Base-by-base conservation (phyloP, 2,113 vertebrate genomes). In the Oreochromis niloticus region DNA sequence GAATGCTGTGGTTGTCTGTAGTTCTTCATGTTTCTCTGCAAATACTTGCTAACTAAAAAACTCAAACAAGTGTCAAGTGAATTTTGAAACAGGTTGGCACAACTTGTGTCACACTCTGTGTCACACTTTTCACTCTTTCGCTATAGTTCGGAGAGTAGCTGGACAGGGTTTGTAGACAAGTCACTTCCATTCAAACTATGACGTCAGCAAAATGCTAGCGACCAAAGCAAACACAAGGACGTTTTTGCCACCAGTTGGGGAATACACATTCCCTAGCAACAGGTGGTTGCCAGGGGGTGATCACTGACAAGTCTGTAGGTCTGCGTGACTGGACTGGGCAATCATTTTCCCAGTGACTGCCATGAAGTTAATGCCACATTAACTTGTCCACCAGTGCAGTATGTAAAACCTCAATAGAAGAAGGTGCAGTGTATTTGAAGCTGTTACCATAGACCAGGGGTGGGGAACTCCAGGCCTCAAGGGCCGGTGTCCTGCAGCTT, bases 241-340 rank as follows among this genome's bases (percentile, higher is more conserved):
- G 2, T 46, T 73, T 73, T 46, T 46, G 13, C 68, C 66, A 73
- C 13, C 5, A 27, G 39, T 27, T 73, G 22, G 39, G 68, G 13
- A 27, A 73, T 46, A 43, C 39, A 46, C 68, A 16, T 27, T 27
- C 8, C 39, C 4, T 46, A 46, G n/a, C n/a, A 24, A 73, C 68
- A 73, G 22, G 68, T 46, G 68, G 39, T 73, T 73, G n/a, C 39
- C 68, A 73, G 39, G 68, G 39, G 39, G 32, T 66, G 19, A 43
- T 73, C 39, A 46, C 39, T 73, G 39, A 73, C 68, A 24, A 73
- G 13, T 73, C 68, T 73, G 22, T 73, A 27, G 39, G 13, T 16
- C 39, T 10, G 66, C 0, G 2, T 73, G 39, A 46, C 2, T 73
- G 3, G 22, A 46, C n/a, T 46, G 4, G 10, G 39, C 8, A 7